These are phyloP conservation scores for Sylvietta virens DNA, from an alignment of 2,113 vertebrate species.

Conservation along the genomic window DNA sequence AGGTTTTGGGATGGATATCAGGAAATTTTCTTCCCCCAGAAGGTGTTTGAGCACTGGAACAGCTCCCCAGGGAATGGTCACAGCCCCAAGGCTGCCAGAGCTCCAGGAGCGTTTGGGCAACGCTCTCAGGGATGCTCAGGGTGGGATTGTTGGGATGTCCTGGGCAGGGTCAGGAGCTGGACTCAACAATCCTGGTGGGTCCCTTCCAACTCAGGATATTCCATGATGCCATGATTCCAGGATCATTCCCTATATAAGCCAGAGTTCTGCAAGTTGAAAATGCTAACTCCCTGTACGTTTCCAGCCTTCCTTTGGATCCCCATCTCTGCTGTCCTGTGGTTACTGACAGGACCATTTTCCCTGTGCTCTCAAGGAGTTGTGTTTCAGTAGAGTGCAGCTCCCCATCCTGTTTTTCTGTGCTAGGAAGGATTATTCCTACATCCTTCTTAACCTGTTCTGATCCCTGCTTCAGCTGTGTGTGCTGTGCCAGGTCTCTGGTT, in stretches of 20 bases:
- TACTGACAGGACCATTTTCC: not conserved
- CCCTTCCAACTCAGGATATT: not conserved
- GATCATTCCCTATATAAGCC: not conserved
- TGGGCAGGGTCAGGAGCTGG: not conserved
- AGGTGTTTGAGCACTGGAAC: not conserved
- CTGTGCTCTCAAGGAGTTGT: not conserved
- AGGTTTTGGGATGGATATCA: not conserved
- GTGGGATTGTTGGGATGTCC: not conserved
- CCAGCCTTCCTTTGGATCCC: not conserved
- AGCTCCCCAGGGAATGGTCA: not conserved
- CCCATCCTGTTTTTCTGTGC: not conserved
- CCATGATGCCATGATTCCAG: not conserved
- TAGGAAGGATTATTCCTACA: not conserved
- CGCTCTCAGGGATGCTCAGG: rapidly evolving
- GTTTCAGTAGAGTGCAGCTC: not conserved
- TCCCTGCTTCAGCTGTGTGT: not conserved
- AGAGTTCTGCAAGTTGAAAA: not conserved
- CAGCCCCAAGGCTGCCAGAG: not conserved
- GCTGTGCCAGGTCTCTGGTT: not conserved
- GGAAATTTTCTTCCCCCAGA: not conserved
- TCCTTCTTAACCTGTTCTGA: not conserved
- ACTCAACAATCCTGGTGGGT: not conserved
- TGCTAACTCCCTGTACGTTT: not conserved
- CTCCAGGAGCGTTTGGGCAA: not conserved
- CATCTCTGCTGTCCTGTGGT: not conserved